Conservation (phyloP, 2,113 vertebrate genomes). For the Phylloscopus whistleri region DNA sequence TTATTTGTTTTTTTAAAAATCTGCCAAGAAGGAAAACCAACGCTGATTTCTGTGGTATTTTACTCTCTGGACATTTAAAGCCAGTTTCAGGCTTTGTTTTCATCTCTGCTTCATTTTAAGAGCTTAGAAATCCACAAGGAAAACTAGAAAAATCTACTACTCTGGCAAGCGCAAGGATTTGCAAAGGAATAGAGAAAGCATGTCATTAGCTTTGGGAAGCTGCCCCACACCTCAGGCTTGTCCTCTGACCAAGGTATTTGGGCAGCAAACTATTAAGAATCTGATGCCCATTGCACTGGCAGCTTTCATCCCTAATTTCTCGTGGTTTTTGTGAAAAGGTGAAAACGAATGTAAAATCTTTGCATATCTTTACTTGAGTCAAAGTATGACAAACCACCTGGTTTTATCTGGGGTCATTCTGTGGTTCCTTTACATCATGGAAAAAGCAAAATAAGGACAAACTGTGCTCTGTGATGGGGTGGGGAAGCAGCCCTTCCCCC, state of each 20-base stretch:
- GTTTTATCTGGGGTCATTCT: background rate
- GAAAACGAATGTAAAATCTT: background rate
- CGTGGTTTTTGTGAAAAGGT: background rate
- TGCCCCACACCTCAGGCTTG: background rate
- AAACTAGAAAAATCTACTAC: background rate
- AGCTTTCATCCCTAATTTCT: background rate
- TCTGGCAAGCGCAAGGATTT: background rate
- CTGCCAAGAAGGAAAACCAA: background rate
- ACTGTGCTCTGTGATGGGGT: background rate
- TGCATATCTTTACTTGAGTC: background rate
- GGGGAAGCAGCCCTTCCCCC: background rate
- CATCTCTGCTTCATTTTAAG: background rate
- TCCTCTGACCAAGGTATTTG: background rate
- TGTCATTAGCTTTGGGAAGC: background rate
- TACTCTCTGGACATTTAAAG: background rate
- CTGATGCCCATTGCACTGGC: background rate
- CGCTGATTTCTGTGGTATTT: background rate
- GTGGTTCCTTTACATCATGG: background rate
- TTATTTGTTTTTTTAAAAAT: background rate
- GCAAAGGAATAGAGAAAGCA: background rate
- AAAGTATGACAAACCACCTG: background rate
- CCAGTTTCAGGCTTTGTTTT: background rate
- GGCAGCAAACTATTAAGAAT: background rate
- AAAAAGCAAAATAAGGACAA: background rate
- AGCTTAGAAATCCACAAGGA: background rate